These are phyloP conservation scores for Microtus montanus DNA, from an alignment of 2,113 vertebrate genomes.

Conservation along the genomic window DNA sequence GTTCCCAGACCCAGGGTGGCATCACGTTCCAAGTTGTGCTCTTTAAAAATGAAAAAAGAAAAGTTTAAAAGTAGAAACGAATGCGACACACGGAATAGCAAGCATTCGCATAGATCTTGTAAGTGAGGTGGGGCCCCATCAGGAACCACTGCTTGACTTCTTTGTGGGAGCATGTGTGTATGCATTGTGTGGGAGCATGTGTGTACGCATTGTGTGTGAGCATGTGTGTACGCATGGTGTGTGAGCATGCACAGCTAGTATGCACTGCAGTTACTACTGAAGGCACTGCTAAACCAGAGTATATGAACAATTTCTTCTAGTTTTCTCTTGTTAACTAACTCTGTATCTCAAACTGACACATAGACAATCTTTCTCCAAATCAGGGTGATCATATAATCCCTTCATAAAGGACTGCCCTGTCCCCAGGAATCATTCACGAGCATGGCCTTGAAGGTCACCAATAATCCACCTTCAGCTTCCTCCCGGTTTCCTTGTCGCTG, in stretches of 20 bases:
- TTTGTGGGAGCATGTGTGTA: not conserved
- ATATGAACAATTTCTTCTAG: not conserved
- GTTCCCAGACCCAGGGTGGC: not conserved
- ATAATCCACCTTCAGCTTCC: not conserved
- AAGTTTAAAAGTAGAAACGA: slow-evolving; percentile 12
- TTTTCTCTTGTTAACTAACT: not conserved
- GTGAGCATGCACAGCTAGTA: not conserved
- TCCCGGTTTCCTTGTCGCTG: not conserved
- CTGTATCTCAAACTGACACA: not conserved
- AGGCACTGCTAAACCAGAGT: not conserved
- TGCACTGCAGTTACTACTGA: not conserved
- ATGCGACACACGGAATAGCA: not conserved
- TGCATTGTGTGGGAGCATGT: no score
- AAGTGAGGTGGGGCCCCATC: not conserved
- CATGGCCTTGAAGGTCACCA: not conserved
- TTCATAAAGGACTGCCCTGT: not conserved
- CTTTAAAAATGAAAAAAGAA: not conserved
- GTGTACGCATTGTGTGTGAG: not conserved
- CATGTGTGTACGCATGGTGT: not conserved
- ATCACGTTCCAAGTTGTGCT: not conserved
- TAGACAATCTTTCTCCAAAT: not conserved
- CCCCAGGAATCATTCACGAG: not conserved
- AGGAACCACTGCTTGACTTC: not conserved
- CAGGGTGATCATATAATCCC: not conserved
- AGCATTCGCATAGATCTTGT: not conserved